Conservation (phyloP, 2,888 invertebrate species). For the Miltochrista miniata region DNA sequence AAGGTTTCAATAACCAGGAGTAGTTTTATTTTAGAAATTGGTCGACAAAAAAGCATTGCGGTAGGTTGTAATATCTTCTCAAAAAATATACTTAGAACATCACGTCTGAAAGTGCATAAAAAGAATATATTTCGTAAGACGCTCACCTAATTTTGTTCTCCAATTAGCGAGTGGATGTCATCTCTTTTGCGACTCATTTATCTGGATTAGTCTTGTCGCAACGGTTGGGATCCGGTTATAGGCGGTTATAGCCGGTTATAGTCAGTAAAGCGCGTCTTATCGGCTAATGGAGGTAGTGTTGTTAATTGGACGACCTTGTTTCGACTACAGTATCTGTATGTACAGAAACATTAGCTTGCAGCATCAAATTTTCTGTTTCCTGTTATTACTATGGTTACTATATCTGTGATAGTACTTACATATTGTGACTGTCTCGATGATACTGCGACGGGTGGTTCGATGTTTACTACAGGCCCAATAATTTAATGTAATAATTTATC, state of each 20-base stretch:
- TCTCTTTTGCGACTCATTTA: conserved; percentile 66
- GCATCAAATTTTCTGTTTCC: conserved; percentile 7
- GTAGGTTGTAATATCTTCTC: too few relatives aligned
- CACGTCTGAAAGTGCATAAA: conserved; percentile 12
- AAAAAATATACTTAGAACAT: not conserved
- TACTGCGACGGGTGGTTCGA: too few relatives aligned
- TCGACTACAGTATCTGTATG: conserved; percentile 39
- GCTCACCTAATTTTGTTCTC: conserved; percentile 50
- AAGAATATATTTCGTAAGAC: conserved; percentile 26
- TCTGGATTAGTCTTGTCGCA: conserved; percentile 58
- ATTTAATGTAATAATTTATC: too few relatives aligned
- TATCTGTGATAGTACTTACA: too few relatives aligned
- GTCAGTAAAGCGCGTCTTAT: conserved; percentile 54
- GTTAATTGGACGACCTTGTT: conserved; percentile 61
- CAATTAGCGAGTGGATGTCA: conserved; percentile 66
- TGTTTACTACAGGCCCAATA: too few relatives aligned
- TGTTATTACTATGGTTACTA: too few relatives aligned
- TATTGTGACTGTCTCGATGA: too few relatives aligned
- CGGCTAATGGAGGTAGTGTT: conserved; percentile 62
- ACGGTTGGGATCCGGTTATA: conserved; percentile 52
- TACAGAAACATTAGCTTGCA: conserved; percentile 12
- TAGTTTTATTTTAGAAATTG: too few relatives aligned
- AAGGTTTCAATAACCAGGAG: too few relatives aligned
- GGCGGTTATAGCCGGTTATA: conserved; percentile 54
- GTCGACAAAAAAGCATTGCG: too few relatives aligned